A percentile compares a stretch with the other conserved stretches of the same genome.
Evolutionary conservation across 2,797 vertebrate species (phyloP).

Genomic region (Pogonophryne albipinna): DNA sequence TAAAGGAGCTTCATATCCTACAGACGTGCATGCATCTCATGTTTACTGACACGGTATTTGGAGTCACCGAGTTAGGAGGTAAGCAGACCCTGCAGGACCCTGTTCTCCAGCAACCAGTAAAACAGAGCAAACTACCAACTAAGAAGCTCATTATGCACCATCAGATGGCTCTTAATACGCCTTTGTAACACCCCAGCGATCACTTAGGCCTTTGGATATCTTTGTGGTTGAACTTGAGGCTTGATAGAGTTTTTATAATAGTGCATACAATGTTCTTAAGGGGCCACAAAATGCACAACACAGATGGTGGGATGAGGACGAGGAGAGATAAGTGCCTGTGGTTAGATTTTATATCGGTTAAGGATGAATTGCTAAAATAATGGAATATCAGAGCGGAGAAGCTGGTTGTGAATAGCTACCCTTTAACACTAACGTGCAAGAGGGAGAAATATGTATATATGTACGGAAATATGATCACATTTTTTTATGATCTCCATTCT

Average conservation of each 20-base stretch:
- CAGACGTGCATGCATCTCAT: slow-evolving; percentile 64
- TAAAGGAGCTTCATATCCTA: slow-evolving; percentile 61
- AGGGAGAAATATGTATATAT: not conserved
- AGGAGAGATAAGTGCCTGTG: slow-evolving; percentile 21
- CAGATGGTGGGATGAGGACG: slow-evolving; percentile 42
- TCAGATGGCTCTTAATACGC: slow-evolving; percentile 46
- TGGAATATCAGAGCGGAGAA: not conserved
- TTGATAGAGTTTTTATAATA: slow-evolving; percentile 40
- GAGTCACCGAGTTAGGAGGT: slow-evolving; percentile 27
- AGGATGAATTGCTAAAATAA: slow-evolving; percentile 15
- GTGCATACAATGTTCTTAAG: slow-evolving; percentile 46
- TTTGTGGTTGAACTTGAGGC: slow-evolving; percentile 59
- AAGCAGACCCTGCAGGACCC: slow-evolving; percentile 44
- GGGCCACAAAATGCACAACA: slow-evolving; percentile 29
- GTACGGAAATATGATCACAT: not conserved
- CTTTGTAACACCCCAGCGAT: slow-evolving; percentile 49
- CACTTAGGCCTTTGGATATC: slow-evolving; percentile 45
- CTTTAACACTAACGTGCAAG: not conserved
- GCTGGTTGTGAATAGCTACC: not conserved
- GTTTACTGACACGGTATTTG: slow-evolving; percentile 52
- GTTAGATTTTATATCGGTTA: slow-evolving; percentile 2
- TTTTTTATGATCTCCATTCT: not conserved
- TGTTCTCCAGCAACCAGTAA: slow-evolving; percentile 43
- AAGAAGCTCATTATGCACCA: slow-evolving; percentile 54
- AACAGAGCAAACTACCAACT: slow-evolving; percentile 40